Conservation (phyloP, 2,888 invertebrate genomes). For the Drosophila gaucha region DNA sequence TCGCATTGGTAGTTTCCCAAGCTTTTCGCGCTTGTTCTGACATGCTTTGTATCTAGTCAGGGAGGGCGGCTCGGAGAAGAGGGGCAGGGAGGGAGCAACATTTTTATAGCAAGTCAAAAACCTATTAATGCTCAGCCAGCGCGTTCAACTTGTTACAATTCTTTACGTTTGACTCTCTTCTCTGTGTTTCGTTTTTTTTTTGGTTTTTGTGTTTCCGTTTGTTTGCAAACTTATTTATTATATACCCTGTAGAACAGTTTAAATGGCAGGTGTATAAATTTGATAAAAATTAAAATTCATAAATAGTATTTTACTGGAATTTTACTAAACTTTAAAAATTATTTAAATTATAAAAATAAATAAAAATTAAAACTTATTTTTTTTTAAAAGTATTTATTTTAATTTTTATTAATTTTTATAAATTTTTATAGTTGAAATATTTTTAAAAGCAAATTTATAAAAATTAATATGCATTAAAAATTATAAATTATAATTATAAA, state of each 20-base stretch:
- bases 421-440: no score
- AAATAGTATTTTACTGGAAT: no score
- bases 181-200: conserved; percentile 17
- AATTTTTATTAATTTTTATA: no score
- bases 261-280: neutral
- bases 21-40: conserved; percentile 30
- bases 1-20: conserved; percentile 55
- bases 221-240: conserved; percentile 54
- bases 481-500: no score
- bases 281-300: neutral
- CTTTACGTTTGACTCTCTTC: conserved; percentile 54
- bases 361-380: no score
- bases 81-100: neutral
- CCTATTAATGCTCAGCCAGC: conserved; percentile 76
- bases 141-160: conserved; percentile 80
- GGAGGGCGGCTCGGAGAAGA: neutral
- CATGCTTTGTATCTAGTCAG: neutral
- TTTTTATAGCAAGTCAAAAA: conserved; percentile 77
- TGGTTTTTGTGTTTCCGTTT: conserved; percentile 51
- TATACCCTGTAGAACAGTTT: conserved; percentile 19
- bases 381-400: no score
- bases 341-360: no score
- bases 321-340: no score
- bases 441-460: no score
- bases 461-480: no score